Evolutionary conservation across 2,797 vertebrate genomes (phyloP).

Genomic region (Loris lydekkerianus): DNA sequence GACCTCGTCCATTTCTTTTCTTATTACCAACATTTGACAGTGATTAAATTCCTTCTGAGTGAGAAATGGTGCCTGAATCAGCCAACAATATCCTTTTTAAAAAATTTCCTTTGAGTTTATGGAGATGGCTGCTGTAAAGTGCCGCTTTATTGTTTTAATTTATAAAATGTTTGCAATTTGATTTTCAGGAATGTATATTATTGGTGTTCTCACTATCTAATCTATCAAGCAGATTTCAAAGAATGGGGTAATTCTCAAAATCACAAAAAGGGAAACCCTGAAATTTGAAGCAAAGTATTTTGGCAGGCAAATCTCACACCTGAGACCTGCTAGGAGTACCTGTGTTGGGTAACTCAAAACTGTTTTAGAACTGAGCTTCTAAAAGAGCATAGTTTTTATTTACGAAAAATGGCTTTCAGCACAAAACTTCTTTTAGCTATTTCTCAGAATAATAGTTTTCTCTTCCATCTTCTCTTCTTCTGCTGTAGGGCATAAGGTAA

Average conservation of each 20-base stretch:
- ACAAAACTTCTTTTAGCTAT: not conserved
- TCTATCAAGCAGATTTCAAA: not conserved
- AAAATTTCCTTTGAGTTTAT: not conserved
- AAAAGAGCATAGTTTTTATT: not conserved
- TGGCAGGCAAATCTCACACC: not conserved
- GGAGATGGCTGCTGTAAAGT: not conserved
- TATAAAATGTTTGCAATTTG: not conserved
- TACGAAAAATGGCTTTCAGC: not conserved
- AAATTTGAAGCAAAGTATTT: not conserved
- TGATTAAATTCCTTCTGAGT: not conserved
- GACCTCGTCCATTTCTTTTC: not conserved
- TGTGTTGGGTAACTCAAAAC: not conserved
- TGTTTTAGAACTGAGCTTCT: not conserved
- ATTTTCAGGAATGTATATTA: not conserved
- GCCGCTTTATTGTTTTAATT: not conserved
- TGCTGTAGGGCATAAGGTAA: not conserved
- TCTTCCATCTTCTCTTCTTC: not conserved
- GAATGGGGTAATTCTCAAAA: not conserved
- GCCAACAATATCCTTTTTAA: not conserved
- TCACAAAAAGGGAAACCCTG: not conserved
- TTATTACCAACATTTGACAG: not conserved
- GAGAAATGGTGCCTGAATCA: not conserved
- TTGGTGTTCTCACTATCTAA: not conserved
- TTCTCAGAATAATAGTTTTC: not conserved
- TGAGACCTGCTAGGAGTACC: not conserved